Evolutionary conservation across 2,888 invertebrate species (phyloP).

Genomic region (Sympetrum striolatum): DNA sequence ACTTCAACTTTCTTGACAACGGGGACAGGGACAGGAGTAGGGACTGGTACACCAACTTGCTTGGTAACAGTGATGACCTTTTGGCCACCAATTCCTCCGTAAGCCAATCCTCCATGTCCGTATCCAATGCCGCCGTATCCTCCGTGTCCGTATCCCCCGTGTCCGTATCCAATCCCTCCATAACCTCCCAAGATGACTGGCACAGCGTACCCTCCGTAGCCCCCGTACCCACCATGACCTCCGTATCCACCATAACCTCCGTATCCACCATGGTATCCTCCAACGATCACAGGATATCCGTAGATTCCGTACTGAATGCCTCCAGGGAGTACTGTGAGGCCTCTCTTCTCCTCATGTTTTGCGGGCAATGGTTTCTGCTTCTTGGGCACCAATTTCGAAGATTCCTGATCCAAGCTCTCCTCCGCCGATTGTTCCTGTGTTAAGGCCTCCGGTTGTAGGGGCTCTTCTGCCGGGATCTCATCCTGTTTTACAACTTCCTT

Average conservation of each 20-base stretch:
- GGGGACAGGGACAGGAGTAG: constrained; percentile 39
- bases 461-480: background rate
- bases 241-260: background rate
- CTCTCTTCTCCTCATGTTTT: background rate
- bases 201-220: constrained; percentile 45
- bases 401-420: background rate
- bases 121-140: background rate
- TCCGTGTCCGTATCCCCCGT: background rate
- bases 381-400: background rate
- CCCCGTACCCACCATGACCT: constrained; percentile 45
- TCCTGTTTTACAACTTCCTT: background rate
- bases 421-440: background rate
- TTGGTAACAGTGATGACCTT: constrained; percentile 51
- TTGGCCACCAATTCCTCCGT: constrained; percentile 17
- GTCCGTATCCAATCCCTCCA: constrained; percentile 21
- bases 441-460: too few relatives aligned
- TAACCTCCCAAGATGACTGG: constrained; percentile 22
- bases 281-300: background rate
- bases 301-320: background rate
- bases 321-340: background rate
- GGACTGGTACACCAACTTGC: constrained; percentile 50
- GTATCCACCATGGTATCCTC: constrained; percentile 30
- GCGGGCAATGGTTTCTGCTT: too few relatives aligned
- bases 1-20: constrained; percentile 10
- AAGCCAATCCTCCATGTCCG: constrained; percentile 4